Base-by-base conservation (phyloP, 2,113 vertebrate genomes). In the Trichomycterus rosablanca region DNA sequence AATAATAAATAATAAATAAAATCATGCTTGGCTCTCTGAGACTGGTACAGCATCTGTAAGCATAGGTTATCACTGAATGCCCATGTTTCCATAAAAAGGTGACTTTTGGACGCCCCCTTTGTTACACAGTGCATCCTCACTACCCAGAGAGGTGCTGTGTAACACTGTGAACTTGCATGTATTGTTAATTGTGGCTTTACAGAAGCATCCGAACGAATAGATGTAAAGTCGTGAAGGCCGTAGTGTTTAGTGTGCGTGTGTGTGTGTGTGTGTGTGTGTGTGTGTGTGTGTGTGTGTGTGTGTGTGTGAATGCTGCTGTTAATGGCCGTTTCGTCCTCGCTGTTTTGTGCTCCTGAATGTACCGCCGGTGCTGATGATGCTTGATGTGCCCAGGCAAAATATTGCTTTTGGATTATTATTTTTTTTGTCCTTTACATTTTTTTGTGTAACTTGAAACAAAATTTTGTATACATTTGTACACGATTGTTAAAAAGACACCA, bases 401-500 rank as follows among this genome's bases (percentile, higher is more conserved):
- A 15, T 5, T 7, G 70, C 59, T 70, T 58, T 52, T 23, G n/a
- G n/a, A n/a, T n/a, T n/a, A n/a, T 70, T 66, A 65, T 44, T 59
- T n/a, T 26, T 55, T 42, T 60, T 89, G 87, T 91, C 91, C 93
- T 93, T 90, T 93, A 84, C 76, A 83, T 91, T 85, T 94, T 96
- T 70, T 93, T 94, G 93, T 96, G 92, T 85, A 92, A 90, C 85
- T 87, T 92, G 83, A 91, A 88, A 76, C 50, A 83, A 91, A 39
- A 56, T 70, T 98, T 98, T 98, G 90, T 97, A 98, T 93, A 93
- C 89, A 94, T 95, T 98, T 98, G 94, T 98, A 98, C 86, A 89
- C 86, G 89, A 86, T 89, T 94, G 93, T 90, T 84, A 79, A 87
- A 86, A 76, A 91, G 87, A 88, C 73, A 69, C 77, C 19, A 49